Conservation (phyloP, 2,888 invertebrate species). For the Lycophotia porphyrea region DNA sequence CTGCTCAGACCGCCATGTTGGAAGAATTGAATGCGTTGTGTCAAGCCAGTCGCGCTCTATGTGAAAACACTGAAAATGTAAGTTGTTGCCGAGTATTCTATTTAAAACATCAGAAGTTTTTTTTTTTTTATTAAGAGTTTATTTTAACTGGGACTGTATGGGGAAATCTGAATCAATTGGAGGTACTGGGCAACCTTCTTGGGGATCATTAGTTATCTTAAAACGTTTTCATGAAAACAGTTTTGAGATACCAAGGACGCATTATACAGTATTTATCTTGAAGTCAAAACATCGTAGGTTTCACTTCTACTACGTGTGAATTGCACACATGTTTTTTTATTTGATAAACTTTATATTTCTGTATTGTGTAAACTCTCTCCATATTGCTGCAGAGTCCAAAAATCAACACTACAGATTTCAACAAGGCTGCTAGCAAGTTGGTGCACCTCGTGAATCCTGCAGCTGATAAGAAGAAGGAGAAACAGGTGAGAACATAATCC, state of each 20-base stretch:
- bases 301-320: no score
- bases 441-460: slow-evolving; percentile 68
- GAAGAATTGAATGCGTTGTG: slow-evolving; percentile 52
- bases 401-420: slow-evolving; percentile 67
- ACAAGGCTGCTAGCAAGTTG: slow-evolving; percentile 70
- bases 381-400: slow-evolving; percentile 30
- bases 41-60: slow-evolving; percentile 49
- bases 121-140: not conserved
- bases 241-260: no score
- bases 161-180: not conserved
- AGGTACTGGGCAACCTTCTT: no score
- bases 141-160: not conserved
- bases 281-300: no score
- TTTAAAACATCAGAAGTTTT: not conserved
- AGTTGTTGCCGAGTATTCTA: not conserved
- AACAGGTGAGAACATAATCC: slow-evolving; percentile 65
- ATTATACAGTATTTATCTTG: no score
- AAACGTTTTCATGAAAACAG: no score
- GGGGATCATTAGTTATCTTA: no score
- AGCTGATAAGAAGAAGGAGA: slow-evolving; percentile 66
- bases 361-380: not conserved
- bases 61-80: slow-evolving; percentile 50
- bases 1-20: slow-evolving; percentile 32
- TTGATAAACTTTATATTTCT: not conserved
- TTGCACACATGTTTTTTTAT: no score